Percentiles rank a stretch among this genome's conserved stretches.
Conservation (phyloP, 2,888 invertebrate species). For the Boloria selene region DNA sequence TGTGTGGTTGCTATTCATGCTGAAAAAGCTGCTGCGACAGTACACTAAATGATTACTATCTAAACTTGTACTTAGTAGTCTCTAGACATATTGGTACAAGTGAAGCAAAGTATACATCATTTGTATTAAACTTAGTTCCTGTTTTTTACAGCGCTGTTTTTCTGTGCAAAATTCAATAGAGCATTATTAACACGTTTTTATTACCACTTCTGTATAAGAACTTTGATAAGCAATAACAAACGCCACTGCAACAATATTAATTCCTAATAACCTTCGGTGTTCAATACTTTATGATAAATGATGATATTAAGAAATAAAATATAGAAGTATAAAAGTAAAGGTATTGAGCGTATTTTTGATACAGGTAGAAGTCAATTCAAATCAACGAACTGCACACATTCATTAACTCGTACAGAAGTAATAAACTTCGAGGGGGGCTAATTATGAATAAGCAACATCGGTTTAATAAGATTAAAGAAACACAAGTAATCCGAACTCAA, state of each 20-base stretch:
- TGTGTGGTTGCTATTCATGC: no score
- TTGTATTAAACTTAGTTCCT: background rate
- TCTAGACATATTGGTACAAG: no score
- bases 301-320: conserved; percentile 33
- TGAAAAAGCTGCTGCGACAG: no score
- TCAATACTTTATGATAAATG: conserved; percentile 37
- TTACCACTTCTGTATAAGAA: conserved; percentile 10
- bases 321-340: conserved; percentile 25
- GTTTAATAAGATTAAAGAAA: conserved; percentile 68
- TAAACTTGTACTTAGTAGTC: no score
- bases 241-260: conserved; percentile 25
- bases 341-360: conserved; percentile 29
- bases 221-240: conserved; percentile 19
- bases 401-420: conserved; percentile 76
- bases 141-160: background rate
- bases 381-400: conserved; percentile 62
- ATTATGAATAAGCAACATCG: conserved; percentile 79
- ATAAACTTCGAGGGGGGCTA: conserved; percentile 79
- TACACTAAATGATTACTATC: no score
- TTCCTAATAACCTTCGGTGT: conserved; percentile 31
- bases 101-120: no score
- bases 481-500: conserved; percentile 74
- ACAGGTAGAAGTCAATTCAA: conserved; percentile 51
- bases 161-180: conserved; percentile 10
- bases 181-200: conserved; percentile 10